Evolutionary conservation across 92 coral and sea anemone genomes (phyloP).

Genomic region (Actinostola sp.): DNA sequence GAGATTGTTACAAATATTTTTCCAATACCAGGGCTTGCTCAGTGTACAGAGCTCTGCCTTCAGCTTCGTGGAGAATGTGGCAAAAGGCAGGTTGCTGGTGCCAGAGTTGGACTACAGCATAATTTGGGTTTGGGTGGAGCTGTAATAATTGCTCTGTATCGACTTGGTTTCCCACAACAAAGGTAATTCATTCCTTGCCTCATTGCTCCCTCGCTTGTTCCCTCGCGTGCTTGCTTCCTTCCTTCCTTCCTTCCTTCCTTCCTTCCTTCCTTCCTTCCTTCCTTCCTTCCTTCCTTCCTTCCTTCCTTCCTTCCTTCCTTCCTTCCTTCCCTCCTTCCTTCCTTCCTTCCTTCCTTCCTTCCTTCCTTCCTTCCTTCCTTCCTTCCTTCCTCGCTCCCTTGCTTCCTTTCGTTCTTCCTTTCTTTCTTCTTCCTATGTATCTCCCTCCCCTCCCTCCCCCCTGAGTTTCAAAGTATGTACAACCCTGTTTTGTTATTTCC

Average conservation of each 20-base stretch:
- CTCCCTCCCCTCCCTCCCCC: neutral
- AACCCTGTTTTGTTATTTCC: neutral
- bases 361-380: slow-evolving; percentile 5
- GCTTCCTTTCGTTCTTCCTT: neutral
- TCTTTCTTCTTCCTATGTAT: neutral
- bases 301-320: neutral
- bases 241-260: no score
- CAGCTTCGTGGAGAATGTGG: slow-evolving; percentile 99
- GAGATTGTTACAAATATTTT: no score
- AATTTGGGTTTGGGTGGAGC: slow-evolving; percentile 98
- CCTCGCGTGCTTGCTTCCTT: no score
- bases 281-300: neutral
- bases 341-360: neutral
- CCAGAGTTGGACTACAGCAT: slow-evolving; percentile 87
- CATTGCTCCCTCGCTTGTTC: no score
- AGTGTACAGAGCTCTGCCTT: slow-evolving; percentile 91
- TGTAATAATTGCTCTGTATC: slow-evolving; percentile 90
- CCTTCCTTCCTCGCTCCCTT: neutral
- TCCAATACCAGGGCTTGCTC: slow-evolving; percentile 79
- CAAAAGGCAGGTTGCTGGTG: slow-evolving; percentile 94
- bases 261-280: neutral
- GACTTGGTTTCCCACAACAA: slow-evolving; percentile 81
- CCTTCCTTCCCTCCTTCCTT: neutral
- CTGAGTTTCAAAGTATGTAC: neutral
- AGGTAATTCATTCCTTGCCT: slow-evolving; percentile 37